These are phyloP conservation scores for Lagorchestes hirsutus DNA, from an alignment of 2,797 vertebrate genomes.

Conservation along the genomic window DNA sequence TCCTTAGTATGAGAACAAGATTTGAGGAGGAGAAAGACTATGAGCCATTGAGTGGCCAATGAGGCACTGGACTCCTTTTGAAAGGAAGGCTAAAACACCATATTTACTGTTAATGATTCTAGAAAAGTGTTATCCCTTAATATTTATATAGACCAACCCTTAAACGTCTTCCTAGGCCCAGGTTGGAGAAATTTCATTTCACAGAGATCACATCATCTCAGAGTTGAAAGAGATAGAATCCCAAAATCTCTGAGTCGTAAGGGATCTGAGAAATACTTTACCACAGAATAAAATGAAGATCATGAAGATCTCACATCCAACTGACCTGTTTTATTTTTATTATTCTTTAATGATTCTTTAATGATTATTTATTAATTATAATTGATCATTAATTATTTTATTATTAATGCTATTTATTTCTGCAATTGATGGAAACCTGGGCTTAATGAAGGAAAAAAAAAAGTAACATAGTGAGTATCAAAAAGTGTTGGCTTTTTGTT, in stretches of 20 bases:
- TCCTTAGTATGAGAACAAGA: background rate
- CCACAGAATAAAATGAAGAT: background rate
- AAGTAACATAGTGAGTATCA: background rate
- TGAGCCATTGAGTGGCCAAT: background rate
- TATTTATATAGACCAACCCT: background rate
- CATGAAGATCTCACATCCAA: background rate
- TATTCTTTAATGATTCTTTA: too few relatives aligned
- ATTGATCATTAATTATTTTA: too few relatives aligned
- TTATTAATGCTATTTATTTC: background rate
- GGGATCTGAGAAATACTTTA: background rate
- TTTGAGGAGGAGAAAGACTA: background rate
- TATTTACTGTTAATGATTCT: background rate
- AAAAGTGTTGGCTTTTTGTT: background rate
- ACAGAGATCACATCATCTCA: background rate
- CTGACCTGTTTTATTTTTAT: background rate
- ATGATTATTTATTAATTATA: too few relatives aligned
- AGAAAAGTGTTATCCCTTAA: background rate
- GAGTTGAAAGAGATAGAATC: background rate
- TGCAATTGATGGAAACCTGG: background rate
- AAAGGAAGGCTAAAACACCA: background rate
- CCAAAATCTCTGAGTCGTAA: background rate
- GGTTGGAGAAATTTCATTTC: background rate
- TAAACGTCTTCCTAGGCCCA: background rate
- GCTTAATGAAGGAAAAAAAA: background rate
- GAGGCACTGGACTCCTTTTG: background rate